Evolutionary conservation across 2,797 vertebrate species (phyloP).

Genomic region (Lateolabrax maculatus): DNA sequence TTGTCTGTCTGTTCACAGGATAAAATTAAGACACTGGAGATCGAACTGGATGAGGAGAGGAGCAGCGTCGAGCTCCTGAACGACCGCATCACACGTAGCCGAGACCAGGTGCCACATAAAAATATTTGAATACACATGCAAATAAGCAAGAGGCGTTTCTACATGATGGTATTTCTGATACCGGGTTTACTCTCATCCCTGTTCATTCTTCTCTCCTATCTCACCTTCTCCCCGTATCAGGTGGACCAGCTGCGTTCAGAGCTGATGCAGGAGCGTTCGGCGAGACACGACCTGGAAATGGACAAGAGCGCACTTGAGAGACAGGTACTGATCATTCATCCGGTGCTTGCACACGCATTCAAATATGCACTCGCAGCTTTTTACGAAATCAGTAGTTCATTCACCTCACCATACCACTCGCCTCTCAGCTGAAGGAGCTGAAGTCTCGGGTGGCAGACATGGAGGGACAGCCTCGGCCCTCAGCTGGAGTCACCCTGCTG

Average conservation of each 20-base stretch:
- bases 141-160: slow-evolving; percentile 34
- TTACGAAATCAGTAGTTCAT: not conserved
- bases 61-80: slow-evolving; percentile 91
- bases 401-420: not conserved
- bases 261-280: slow-evolving; percentile 93
- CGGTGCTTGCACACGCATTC: not conserved
- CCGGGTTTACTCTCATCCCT: not conserved
- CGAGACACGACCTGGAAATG: slow-evolving; percentile 94
- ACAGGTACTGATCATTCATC: slow-evolving; percentile 83
- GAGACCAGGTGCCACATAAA: slow-evolving; percentile 89
- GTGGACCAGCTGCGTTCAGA: slow-evolving; percentile 94
- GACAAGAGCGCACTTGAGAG: slow-evolving; percentile 93
- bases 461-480: slow-evolving; percentile 88
- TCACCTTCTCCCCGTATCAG: slow-evolving; percentile 74
- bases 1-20: slow-evolving; percentile 83
- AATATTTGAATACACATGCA: slow-evolving; percentile 55
- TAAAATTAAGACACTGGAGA: slow-evolving; percentile 90
- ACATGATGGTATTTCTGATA: not conserved
- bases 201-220: not conserved
- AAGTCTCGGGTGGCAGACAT: slow-evolving; percentile 90
- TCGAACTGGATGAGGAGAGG: slow-evolving; percentile 93
- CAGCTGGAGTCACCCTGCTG: slow-evolving; percentile 85
- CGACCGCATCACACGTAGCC: slow-evolving; percentile 88
- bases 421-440: slow-evolving; percentile 90
- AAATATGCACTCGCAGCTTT: not conserved